Evolutionary conservation across 2,797 vertebrate species (phyloP).

Genomic region (Geotria australis): DNA sequence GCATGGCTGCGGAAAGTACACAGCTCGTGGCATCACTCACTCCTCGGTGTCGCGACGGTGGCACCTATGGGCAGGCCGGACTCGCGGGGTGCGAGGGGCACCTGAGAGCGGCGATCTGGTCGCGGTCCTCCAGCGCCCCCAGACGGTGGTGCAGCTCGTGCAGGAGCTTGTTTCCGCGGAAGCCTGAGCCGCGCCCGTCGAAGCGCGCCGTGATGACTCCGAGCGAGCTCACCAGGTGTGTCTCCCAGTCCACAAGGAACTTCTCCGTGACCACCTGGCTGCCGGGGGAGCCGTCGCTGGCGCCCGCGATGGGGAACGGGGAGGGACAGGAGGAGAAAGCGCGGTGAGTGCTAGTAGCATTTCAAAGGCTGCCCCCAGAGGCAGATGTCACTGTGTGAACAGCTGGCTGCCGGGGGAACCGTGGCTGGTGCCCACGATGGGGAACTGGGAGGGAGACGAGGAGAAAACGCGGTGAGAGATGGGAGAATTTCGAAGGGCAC

Average conservation of each 20-base stretch:
- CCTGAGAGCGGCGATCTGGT: constrained; percentile 59
- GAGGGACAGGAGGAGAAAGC: no score
- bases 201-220: constrained; percentile 44
- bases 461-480: no score
- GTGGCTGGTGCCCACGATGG: constrained; percentile 18
- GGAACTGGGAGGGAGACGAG: no score
- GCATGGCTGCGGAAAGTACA: no score
- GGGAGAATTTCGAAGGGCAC: no score
- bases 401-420: constrained; percentile 63
- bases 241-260: constrained; percentile 61
- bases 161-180: constrained; percentile 63
- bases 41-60: no score
- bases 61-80: no score
- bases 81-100: constrained; percentile 8
- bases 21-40: no score
- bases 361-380: no score
- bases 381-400: constrained; percentile 7
- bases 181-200: constrained; percentile 70
- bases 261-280: constrained; percentile 60
- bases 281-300: constrained; percentile 59
- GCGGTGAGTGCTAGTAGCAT: no score
- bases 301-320: neutral
- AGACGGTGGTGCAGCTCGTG: constrained; percentile 42
- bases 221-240: constrained; percentile 59
- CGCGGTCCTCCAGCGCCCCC: constrained; percentile 41